Evolutionary conservation across 30 jellyfish, hydroid and myxozoan species (phyloP), one percentile per base, ranked within the genome.

Genomic region (Nemopilema nomurai): DNA sequence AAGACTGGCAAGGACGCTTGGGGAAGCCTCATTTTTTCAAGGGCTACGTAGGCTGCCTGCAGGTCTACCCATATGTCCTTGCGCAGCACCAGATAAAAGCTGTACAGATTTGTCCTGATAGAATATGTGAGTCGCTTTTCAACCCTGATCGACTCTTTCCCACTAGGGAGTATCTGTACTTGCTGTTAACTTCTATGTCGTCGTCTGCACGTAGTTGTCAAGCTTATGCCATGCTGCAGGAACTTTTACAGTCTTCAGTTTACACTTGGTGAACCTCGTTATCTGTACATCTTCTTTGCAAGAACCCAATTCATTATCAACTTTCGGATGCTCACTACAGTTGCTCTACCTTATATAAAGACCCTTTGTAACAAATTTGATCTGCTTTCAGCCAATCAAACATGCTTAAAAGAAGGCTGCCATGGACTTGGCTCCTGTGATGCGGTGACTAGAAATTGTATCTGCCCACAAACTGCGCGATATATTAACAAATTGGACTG

Each of bases 31-130:
- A 41, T 6, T 41, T 3, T 41, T 76, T 76, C 62, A 30, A 51
- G 9, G 86, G 86, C 21, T 51, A 76, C n/a, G 51, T 76, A 4
- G 41, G 74, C 21, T 76, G 86, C 65, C 51, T 76, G 22, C 86
- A 76, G 62, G 30, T 76, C 9, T 76, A 76, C 86, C 1, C 21
- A 31, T 76, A 76, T 27, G 76, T 26, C 8, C 76, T 76, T 76
- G 74, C 24, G 25, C 25, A 25, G 24, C 86, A 76, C 16, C 52
- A 76, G 29, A 32, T 76, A 49, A 51, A 20, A 25, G 86, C 86
- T 20, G 67, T 76, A 51, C 23, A 67, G 30, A 18, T 76, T 7
- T 76, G 86, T 67, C 86, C 86, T 51, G 76, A 76, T 27, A 57
- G 74, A 0, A 76, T 76, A 21, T 76, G 86, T 76, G 30, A 76